These are phyloP conservation scores for Mesaphorura yosii DNA, from an alignment of 1,140 invertebrate genomes.

Conservation along the genomic window DNA sequence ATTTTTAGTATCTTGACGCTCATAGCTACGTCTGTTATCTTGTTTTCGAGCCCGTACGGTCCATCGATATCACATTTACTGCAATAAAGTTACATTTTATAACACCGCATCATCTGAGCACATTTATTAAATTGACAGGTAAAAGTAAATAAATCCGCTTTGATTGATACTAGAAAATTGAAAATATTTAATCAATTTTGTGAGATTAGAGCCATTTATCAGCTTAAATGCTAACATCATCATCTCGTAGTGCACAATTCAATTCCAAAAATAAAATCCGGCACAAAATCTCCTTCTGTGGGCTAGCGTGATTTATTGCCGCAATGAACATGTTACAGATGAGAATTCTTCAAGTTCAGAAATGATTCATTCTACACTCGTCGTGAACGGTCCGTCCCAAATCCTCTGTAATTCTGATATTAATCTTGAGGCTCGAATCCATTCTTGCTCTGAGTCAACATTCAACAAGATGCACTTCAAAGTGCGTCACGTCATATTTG, in stretches of 20 bases:
- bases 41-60: constrained; percentile 46
- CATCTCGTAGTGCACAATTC: too few relatives aligned
- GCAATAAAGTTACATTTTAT: background rate
- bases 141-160: background rate
- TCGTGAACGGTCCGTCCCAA: background rate
- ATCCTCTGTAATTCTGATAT: too few relatives aligned
- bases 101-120: background rate
- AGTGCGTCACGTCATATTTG: too few relatives aligned
- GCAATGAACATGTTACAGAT: too few relatives aligned
- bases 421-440: too few relatives aligned
- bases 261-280: background rate
- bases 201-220: too few relatives aligned
- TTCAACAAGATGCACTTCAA: too few relatives aligned
- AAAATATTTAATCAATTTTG: too few relatives aligned
- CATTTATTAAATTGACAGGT: background rate
- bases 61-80: constrained; percentile 24
- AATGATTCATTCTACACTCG: background rate
- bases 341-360: background rate
- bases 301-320: background rate
- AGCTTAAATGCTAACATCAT: too few relatives aligned
- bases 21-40: constrained; percentile 49
- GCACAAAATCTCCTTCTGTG: too few relatives aligned
- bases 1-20: constrained; percentile 54
- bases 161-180: background rate
- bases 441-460: too few relatives aligned